Evolutionary conservation across 30 jellyfish, hydroid and myxozoan species (phyloP), one percentile per base, ranked within the genome.

Genomic region (Pelagia noctiluca): DNA sequence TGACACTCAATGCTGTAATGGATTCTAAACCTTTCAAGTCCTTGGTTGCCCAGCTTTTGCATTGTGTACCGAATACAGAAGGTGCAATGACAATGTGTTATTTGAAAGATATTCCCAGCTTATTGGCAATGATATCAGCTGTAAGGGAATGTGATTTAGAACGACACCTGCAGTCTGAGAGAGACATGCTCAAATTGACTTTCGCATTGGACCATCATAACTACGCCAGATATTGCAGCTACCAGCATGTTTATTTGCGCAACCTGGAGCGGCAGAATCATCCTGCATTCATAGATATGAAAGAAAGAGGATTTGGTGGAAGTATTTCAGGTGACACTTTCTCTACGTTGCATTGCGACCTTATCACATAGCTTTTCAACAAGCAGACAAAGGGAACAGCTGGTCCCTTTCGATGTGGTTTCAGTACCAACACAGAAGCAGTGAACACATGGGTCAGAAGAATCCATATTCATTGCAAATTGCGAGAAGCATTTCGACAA

Each of bases 351-450:
- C 95, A 72, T 63, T 74, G 95, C 3, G 95, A 84, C 78, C 52
- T 84, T 1, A 54, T 84, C 61, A 84, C 95, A 3, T 89, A 84
- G 31, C 46, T 84, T 42, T 84, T 84, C 64, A 75, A 78, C 82
- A 78, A 78, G 47, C 80, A 78, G 37, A 78, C 89, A 34, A 61
- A 78, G 35, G 89, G 89, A 23, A 78, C 89, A 12, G 89, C 89
- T 28, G 89, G 89, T 35, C 89, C 81, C 24, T 78, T 78, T 78
- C 80, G 82, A 13, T 62, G 67, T 32, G 82, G 89, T n/a, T 78
- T 78, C 35, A 78, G 89, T 34, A 63, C 71, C 22, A 78, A 61
- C 36, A 50, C 47, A 21, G 82, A 36, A 37, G 54, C 89, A 34
- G 89, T 78, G 1, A 78, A 78, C 32, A 78, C 81, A 24, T 78